Base-by-base conservation (phyloP, 92 coral and sea anemone species). In the Siderastrea radians region DNA sequence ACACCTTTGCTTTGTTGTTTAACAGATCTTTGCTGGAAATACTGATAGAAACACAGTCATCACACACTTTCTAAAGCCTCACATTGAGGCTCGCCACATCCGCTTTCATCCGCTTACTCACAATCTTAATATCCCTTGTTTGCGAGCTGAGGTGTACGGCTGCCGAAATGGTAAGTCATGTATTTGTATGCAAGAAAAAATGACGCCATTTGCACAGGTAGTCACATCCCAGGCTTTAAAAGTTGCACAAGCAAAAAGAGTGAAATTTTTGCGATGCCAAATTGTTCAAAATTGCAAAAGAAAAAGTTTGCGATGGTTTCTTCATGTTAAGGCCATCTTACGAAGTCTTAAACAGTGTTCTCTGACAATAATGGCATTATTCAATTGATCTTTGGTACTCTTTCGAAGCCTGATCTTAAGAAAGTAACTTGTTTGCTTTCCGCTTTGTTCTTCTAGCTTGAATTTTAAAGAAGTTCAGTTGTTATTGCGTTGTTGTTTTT, bases 101-200 rank as follows among this genome's bases (percentile, higher is more conserved):
- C 61, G 80, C 47, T 68, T 89, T 68, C 55, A 75, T 26, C 89
- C 88, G 6, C 16, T 6, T 14, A 26, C 49, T 16, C 73, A 59
- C 17, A 52, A 81, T 55, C 80, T 14, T 38, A 67, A 59, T 7
- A 3, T 17, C 10, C 79, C 81, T 7, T 92, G 90, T 47, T 53
- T 93, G 87, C 26, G 95, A 60, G 84, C 74, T 54, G 95, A 92
- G 49, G 19, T 92, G 58, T 92, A 88, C 80, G 95, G 96, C 15
- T 90, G 96, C 65, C 54, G 89, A 43, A 74, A 68, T 49, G 88
- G 92, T 88, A 54, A 75, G 84, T 62, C 9, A 3, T 45, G 55
- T 13, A 16, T 16, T 61, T 61, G 19, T 61, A 26, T 26, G 38
- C 38, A 26, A 26, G 38, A 26, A 26, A 26, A 26, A 26, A 26